Evolutionary conservation across 2,113 vertebrate genomes (phyloP), one percentile per base, ranked within the genome.

Genomic region (Cynopterus brachyotis): DNA sequence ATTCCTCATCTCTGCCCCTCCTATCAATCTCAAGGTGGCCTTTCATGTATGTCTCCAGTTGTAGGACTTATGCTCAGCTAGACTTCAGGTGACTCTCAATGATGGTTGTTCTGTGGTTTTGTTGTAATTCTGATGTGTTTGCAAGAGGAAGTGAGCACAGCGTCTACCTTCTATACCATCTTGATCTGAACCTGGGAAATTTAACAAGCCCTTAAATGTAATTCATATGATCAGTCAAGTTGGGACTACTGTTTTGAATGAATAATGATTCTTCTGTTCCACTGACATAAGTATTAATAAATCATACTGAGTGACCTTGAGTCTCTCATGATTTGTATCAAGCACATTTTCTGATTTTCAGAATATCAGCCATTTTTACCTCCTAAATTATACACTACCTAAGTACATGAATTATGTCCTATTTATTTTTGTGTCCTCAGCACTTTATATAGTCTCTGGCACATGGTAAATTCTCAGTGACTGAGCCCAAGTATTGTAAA

Each of bases 271-370:
- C 62, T 67, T 95, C 69, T 76, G 11, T 95, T 79, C 37, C 26
- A 53, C 32, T 69, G 57, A 24, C 22, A 32, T 76, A 91, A 93
- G 59, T 30, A 86, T 93, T 89, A 15, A 89, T 89, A 95, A 79
- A 47, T 4, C 66, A 86, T 53, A 76, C 42, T 50, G 53, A 97
- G 30, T 50, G 81, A 40, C 35, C 22, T 35, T 69, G 26, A 66
- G 50, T 89, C 35, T 73, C 80, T 84, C 89, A 40, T 81, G 62
- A 92, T 69, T 84, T 95, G 5, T 66, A 11, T 84, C 72, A 90
- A 79, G 60, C 30, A 32, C 28, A 50, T 85, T 91, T 93, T 86
- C 85, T 95, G 42, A 69, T 91, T 89, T 28, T 95, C 42, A 90
- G 57, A 96, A 83, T 60, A 78, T 8, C 28, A 59, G 28, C 37